Percentiles rank a stretch among this genome's conserved stretches.
These are phyloP conservation scores for Gobionotothen gibberifrons DNA, from an alignment of 2,797 vertebrate species.

Conservation along the genomic window DNA sequence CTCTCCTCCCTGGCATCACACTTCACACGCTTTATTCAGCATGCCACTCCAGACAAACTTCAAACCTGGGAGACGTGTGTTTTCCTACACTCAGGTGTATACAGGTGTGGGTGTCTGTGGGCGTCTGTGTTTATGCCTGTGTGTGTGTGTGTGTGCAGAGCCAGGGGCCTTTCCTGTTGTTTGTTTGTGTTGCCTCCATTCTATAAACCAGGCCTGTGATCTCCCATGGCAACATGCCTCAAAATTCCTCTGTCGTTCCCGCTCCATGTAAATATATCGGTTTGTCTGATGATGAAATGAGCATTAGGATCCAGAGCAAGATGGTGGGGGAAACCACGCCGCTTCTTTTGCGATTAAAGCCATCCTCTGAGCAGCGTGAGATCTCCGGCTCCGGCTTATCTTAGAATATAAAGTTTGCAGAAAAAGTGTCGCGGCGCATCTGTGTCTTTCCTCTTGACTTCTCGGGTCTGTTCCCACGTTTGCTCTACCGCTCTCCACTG, in stretches of 20 bases:
- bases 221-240: conserved; percentile 78
- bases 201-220: conserved; percentile 83
- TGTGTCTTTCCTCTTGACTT: conserved; percentile 63
- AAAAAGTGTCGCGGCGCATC: conserved; percentile 64
- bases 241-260: conserved; percentile 77
- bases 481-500: conserved; percentile 46
- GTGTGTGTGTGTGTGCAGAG: conserved; percentile 54
- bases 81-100: conserved; percentile 66
- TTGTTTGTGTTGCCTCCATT: conserved; percentile 77
- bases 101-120: conserved; percentile 62
- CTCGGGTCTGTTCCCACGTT: conserved; percentile 58
- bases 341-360: conserved; percentile 76
- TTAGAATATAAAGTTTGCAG: conserved; percentile 72
- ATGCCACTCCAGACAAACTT: conserved; percentile 83
- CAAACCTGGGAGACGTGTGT: conserved; percentile 78
- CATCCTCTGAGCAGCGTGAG: conserved; percentile 60
- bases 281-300: conserved; percentile 83
- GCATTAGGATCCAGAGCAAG: conserved; percentile 72
- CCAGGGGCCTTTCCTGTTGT: conserved; percentile 77
- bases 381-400: conserved; percentile 55
- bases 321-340: conserved; percentile 58
- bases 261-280: conserved; percentile 85
- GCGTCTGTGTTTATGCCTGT: conserved; percentile 53
- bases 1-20: conserved; percentile 76
- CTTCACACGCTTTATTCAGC: conserved; percentile 78